Conservation (phyloP, 1,140 invertebrate genomes). For the Fopius arisanus region DNA sequence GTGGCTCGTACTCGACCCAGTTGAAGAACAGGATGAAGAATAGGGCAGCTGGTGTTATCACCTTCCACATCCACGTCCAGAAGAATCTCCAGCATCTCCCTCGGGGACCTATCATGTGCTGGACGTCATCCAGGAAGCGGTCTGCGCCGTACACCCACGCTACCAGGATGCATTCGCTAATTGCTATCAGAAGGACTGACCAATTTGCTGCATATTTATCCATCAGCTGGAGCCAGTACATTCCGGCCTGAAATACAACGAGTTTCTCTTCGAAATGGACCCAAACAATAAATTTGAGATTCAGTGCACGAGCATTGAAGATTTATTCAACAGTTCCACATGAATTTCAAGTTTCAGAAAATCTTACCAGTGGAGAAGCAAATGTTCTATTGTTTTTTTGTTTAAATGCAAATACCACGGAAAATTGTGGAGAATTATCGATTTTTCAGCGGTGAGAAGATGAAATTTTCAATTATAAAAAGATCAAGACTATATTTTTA, state of each 20-base stretch:
- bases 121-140: constrained; percentile 80
- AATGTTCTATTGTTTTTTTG: too few species aligned
- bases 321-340: constrained; percentile 7
- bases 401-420: too few species aligned
- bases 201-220: constrained; percentile 88
- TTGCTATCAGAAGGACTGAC: constrained; percentile 84
- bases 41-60: constrained; percentile 79
- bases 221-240: constrained; percentile 86
- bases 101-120: constrained; percentile 80
- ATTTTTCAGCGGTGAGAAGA: too few species aligned
- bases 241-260: constrained; percentile 70
- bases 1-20: constrained; percentile 82
- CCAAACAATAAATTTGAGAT: too few species aligned
- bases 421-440: too few species aligned
- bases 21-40: constrained; percentile 84
- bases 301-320: too few species aligned
- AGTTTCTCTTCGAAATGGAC: neutral
- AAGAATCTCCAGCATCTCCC: constrained; percentile 76
- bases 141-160: constrained; percentile 86
- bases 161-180: constrained; percentile 79
- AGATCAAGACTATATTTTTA: too few species aligned
- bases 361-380: too few species aligned
- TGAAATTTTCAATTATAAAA: too few species aligned
- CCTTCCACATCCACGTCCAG: constrained; percentile 83
- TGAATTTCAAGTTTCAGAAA: too few species aligned